Percentiles rank a stretch among this genome's conserved stretches.
Conservation (phyloP, 2,888 invertebrate species). For the Doris montereyensis region DNA sequence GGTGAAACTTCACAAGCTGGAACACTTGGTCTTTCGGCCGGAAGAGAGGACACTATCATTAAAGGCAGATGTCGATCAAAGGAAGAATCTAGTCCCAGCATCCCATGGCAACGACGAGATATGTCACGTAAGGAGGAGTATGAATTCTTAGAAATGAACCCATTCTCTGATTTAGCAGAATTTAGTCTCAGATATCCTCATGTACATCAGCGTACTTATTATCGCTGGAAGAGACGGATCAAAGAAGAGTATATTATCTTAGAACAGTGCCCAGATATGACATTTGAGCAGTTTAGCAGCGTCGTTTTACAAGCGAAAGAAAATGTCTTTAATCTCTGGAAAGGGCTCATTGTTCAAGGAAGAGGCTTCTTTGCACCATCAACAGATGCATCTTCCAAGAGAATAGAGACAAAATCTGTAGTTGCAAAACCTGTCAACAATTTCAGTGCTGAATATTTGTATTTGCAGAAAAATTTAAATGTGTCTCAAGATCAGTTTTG, state of each 20-base stretch:
- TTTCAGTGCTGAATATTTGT: constrained; percentile 31
- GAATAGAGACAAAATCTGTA: constrained; percentile 32
- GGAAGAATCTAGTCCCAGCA: constrained; percentile 32
- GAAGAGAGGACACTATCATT: too few relatives aligned
- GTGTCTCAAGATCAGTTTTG: constrained; percentile 40
- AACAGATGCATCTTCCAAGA: constrained; percentile 33
- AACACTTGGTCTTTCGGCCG: too few relatives aligned
- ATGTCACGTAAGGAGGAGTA: constrained; percentile 50
- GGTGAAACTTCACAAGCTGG: too few relatives aligned
- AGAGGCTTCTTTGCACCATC: constrained; percentile 45
- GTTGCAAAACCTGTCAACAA: neutral
- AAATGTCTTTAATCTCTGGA: constrained; percentile 47
- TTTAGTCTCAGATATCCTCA: constrained; percentile 46
- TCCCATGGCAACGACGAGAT: constrained; percentile 45
- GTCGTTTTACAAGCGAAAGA: constrained; percentile 47
- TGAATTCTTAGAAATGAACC: constrained; percentile 47
- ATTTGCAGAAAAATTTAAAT: constrained; percentile 43
- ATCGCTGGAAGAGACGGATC: constrained; percentile 49
- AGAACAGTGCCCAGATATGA: constrained; percentile 47
- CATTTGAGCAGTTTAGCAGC: constrained; percentile 45
- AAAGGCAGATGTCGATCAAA: constrained; percentile 2
- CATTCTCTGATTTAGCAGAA: constrained; percentile 49
- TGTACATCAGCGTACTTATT: constrained; percentile 50
- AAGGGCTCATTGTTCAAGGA: constrained; percentile 43
- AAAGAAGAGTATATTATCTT: constrained; percentile 51